Base-by-base conservation (phyloP, 1,140 invertebrate species). In the Spodoptera litura region DNA sequence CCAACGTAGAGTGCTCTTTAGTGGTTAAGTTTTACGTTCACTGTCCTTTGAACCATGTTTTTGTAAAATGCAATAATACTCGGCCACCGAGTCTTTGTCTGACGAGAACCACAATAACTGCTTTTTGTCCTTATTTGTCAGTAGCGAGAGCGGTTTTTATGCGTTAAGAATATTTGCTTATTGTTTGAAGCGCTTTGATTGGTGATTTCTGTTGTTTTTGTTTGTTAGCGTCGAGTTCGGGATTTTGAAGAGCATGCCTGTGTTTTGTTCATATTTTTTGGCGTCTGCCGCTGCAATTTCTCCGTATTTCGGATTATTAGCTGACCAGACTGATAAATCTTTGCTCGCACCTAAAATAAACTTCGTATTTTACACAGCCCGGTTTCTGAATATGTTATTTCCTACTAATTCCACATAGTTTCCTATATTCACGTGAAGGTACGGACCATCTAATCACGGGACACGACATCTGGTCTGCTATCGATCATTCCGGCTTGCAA, bases 401-500 rank as follows among this genome's bases (percentile, higher is more conserved):
- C 38, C 5, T 38, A 1, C 38, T 44, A 10, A 6, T 44, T 44
- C 6, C 6, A 44, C 38, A 44, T 44, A 44, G 62, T 49, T 15
- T 38, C 10, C 38, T 9, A 66, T 11, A 20, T 49, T 25, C 62
- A 12, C 38, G 62, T 53, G 44, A 51, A 8, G 72, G 27, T 38
- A 38, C 38, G 56, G 44, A 20, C 20, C 31, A 80, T 70, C 84
- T 91, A 89, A 91, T 90, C 87, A 86, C 85, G 82, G 85, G 81
- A 81, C 86, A 87, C 85, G 89, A 86, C 89, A 88, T 87, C 86
- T 90, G 87, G 81, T 51, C 83, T 78, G 71, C 83, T 87, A 90
- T 92, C 89, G 87, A 92, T 92, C 91, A 92, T 89, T 72, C 78
- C 78, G 78, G 70, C 79, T 75, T 84, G 88, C 89, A 90, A 92